phyloP scores from a whole-genome alignment of 2,797 vertebrate genomes.

The Heteromormyrus szaboi region DNA sequence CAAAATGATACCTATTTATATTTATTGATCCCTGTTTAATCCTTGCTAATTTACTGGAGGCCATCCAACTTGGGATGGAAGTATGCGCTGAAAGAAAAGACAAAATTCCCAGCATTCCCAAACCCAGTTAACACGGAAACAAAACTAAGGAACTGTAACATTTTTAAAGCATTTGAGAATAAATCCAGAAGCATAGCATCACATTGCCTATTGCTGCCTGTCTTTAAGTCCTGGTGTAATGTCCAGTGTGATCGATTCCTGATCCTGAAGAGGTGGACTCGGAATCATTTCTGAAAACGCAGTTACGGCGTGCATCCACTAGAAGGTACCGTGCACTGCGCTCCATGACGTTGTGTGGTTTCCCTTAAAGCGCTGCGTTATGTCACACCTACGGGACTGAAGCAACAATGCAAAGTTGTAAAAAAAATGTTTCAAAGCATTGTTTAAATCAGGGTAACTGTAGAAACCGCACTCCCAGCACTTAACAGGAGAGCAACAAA shows the following conservation, averaged over 20 bases:
- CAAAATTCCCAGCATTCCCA: not conserved
- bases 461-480: constrained; percentile 12
- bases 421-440: not conserved
- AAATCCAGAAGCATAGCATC: not conserved
- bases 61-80: not conserved
- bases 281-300: not conserved
- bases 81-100: not conserved
- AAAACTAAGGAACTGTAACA: not conserved
- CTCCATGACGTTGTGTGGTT: not conserved
- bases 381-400: not conserved
- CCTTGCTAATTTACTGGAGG: not conserved
- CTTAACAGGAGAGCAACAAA: constrained; percentile 22
- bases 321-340: constrained; percentile 14
- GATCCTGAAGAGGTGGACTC: not conserved
- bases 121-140: not conserved
- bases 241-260: not conserved
- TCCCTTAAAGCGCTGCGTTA: not conserved
- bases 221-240: not conserved
- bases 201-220: not conserved
- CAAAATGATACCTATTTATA: not conserved
- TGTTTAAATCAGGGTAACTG: constrained; percentile 31
- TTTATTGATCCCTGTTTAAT: not conserved
- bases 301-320: constrained; percentile 7
- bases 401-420: not conserved
- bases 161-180: not conserved